Percentiles rank a stretch among this genome's conserved stretches.
phyloP scores from a whole-genome alignment of 2,113 vertebrate species.

The Oceanodroma tethys region DNA sequence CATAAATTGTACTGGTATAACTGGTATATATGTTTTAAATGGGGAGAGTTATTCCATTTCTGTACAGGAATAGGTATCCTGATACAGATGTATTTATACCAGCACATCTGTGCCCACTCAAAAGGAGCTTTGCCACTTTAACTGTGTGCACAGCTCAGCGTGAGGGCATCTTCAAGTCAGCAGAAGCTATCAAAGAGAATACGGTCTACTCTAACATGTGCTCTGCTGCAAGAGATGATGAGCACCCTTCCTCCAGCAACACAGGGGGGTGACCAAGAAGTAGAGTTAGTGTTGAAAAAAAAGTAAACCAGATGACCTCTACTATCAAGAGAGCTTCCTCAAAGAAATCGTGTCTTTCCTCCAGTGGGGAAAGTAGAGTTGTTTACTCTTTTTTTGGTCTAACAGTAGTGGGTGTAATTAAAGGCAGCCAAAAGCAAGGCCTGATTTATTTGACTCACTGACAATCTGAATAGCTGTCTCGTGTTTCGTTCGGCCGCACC shows the following conservation, averaged over 20 bases:
- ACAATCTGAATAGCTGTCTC: background rate
- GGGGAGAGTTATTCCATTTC: background rate
- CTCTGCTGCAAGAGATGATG: background rate
- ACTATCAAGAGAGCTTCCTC: background rate
- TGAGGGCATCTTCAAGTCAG: background rate
- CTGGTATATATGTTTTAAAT: background rate
- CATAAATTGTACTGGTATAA: background rate
- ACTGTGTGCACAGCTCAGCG: background rate
- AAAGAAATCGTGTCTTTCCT: background rate
- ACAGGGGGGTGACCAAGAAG: background rate
- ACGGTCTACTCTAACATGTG: fast-evolving
- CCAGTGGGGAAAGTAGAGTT: background rate
- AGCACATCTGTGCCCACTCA: background rate
- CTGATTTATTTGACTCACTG: background rate
- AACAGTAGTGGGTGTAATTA: background rate
- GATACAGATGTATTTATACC: background rate
- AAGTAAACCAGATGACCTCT: background rate
- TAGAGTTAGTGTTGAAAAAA: background rate
- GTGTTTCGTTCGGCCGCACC: background rate
- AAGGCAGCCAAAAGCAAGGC: background rate
- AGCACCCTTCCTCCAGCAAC: background rate
- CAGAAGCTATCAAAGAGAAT: background rate
- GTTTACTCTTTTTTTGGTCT: background rate
- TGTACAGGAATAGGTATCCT: background rate
- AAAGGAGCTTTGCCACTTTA: background rate